Conservation (phyloP, 2,797 vertebrate genomes). For the Clangula hyemalis region DNA sequence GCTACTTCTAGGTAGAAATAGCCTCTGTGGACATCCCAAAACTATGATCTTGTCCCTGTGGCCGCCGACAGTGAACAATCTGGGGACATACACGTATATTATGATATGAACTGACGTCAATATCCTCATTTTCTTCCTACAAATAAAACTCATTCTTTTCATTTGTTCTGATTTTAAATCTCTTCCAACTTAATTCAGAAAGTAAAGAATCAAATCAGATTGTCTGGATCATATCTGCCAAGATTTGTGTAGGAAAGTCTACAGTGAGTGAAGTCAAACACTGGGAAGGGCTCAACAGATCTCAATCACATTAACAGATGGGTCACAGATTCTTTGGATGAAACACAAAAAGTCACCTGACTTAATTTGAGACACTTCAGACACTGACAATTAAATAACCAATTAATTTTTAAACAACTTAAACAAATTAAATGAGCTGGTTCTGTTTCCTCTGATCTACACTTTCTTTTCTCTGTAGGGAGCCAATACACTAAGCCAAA, state of each 20-base stretch:
- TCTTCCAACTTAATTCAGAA: not conserved
- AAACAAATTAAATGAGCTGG: not conserved
- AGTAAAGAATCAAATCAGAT: not conserved
- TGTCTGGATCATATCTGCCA: not conserved
- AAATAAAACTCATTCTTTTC: not conserved
- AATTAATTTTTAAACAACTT: not conserved
- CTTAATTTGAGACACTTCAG: not conserved
- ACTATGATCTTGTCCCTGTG: not conserved
- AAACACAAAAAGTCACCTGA: not conserved
- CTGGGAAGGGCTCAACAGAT: not conserved
- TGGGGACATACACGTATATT: too few relatives aligned
- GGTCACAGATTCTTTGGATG: not conserved
- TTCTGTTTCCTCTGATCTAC: not conserved
- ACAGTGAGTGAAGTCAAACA: not conserved
- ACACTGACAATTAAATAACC: not conserved
- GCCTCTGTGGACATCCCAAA: not conserved
- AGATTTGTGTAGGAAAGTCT: not conserved
- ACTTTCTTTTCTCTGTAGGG: not conserved
- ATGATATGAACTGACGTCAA: not conserved
- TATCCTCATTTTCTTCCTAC: not conserved
- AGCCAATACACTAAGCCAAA: not conserved
- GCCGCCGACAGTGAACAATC: not conserved
- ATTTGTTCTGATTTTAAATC: not conserved
- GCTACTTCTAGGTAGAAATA: not conserved
- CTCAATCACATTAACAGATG: not conserved